Evolutionary conservation across 2,113 vertebrate genomes (phyloP), one percentile per base, ranked within the genome.

Genomic region (Psilopsiagon aymara): DNA sequence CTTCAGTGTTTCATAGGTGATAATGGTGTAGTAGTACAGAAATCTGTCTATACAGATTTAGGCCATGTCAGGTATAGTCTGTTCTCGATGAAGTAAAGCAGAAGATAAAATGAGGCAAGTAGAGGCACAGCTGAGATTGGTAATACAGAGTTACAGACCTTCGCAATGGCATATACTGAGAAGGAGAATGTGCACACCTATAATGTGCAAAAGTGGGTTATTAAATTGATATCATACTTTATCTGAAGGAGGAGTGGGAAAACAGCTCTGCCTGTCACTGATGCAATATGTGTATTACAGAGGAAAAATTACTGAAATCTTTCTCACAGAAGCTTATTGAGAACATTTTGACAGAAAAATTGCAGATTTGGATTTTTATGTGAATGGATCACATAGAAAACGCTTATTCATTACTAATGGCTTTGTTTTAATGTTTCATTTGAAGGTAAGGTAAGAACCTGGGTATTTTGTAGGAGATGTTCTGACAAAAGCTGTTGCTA

Each of bases 401-500:
- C 59, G 59, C 52, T 49, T 39, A 82, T 96, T 90, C 63, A 33
- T 74, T 94, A 49, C 57, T 75, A 49, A 47, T 71, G 33, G 47
- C 29, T 91, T 93, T 94, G 47, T 79, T 80, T 84, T 92, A 92
- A 23, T 66, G 37, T 57, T 78, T 96, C 37, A 9, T 79, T 82
- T 59, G 62, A 86, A 84, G n/a, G 25, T 78, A 52, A 52, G 35
- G 25, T 78, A 57, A 62, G 33, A 86, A 63, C 43, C 24, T 68
- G 10, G 29, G 20, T 83, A 43, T 24, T 83, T 90, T 52, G 7
- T 44, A 66, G 60, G 37, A 55, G 82, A 17, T 60, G 23, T 18
- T 88, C 57, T 93, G 86, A 73, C 62, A 75, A 53, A 95, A 90
- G 68, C 83, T 82, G 31, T 89, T 93, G 44, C 60, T 88, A 49